Evolutionary conservation across 2,113 vertebrate genomes (phyloP).

Genomic region (Synchiropus splendidus): DNA sequence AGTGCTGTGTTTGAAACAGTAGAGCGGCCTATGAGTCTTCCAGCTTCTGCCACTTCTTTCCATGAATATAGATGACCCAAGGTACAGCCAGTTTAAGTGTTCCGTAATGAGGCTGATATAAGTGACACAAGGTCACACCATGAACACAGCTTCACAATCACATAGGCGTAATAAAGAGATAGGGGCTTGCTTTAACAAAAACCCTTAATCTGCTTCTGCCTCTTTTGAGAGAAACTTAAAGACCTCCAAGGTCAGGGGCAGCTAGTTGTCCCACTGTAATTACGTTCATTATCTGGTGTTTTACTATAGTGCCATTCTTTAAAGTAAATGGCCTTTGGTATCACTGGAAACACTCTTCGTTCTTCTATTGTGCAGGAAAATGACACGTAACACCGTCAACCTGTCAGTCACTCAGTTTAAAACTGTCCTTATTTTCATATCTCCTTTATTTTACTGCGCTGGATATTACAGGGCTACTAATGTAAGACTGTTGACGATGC

Average conservation of each 20-base stretch:
- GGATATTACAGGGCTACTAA: too few relatives aligned
- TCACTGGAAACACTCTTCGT: constrained; percentile 16
- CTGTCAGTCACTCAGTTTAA: constrained; percentile 36
- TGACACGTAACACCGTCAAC: constrained; percentile 18
- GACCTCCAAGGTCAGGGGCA: constrained; percentile 49
- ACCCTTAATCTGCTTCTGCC: constrained; percentile 44
- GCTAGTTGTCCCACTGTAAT: constrained; percentile 49
- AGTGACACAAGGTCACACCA: constrained; percentile 44
- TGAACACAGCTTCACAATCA: constrained; percentile 29
- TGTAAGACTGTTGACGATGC: too few relatives aligned
- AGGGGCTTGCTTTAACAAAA: constrained; percentile 44
- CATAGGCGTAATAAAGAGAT: constrained; percentile 47
- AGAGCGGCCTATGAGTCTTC: constrained; percentile 1
- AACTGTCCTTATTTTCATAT: too few relatives aligned
- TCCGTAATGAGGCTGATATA: constrained; percentile 34
- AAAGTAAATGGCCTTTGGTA: constrained; percentile 47
- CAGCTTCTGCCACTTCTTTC: constrained; percentile 23
- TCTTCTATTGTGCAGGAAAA: constrained; percentile 25
- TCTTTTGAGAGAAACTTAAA: constrained; percentile 43
- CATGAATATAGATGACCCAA: constrained; percentile 28
- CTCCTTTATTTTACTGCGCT: too few relatives aligned
- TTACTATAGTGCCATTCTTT: constrained; percentile 42
- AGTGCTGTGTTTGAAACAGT: too few relatives aligned
- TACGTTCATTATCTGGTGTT: constrained; percentile 54
- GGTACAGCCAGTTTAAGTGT: constrained; percentile 33